A percentile compares a stretch with the other conserved stretches of the same genome.
Evolutionary conservation across 2,888 invertebrate genomes (phyloP).

Genomic region (Agonopterix alstromeriana): DNA sequence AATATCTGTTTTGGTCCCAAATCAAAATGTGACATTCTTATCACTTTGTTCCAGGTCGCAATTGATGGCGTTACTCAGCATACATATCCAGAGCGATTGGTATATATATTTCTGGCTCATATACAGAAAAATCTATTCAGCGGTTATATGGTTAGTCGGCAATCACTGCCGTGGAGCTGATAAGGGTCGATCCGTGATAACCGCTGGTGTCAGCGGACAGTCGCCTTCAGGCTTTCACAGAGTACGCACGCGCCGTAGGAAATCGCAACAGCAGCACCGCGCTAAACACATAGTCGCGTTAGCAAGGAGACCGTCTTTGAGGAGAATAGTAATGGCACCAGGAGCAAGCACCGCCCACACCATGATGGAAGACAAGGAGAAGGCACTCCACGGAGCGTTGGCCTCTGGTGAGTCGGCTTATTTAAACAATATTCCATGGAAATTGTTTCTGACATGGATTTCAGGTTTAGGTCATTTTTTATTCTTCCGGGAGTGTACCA

Average conservation of each 20-base stretch:
- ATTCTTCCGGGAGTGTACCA: no score
- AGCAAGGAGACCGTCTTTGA: slow-evolving; percentile 61
- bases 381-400: slow-evolving; percentile 52
- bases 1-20: no score
- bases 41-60: slow-evolving; percentile 57
- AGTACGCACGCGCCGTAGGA: slow-evolving; percentile 68
- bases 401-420: slow-evolving; percentile 39
- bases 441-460: no score
- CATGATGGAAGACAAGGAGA: slow-evolving; percentile 74
- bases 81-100: slow-evolving; percentile 58
- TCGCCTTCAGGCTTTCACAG: slow-evolving; percentile 60
- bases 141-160: slow-evolving; percentile 63
- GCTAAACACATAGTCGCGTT: slow-evolving; percentile 60
- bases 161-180: slow-evolving; percentile 68
- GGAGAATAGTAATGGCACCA: slow-evolving; percentile 75
- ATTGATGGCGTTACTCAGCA: slow-evolving; percentile 66
- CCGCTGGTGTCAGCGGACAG: slow-evolving; percentile 54
- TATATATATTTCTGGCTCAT: slow-evolving; percentile 60
- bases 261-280: slow-evolving; percentile 47
- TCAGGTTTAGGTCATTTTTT: no score
- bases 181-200: slow-evolving; percentile 70
- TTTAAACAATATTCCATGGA: background rate
- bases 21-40: background rate
- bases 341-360: slow-evolving; percentile 72
- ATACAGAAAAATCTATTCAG: slow-evolving; percentile 64